Percentiles rank a stretch among this genome's conserved stretches.
Evolutionary conservation across 37 sponge, comb jelly and placozoan species (phyloP).

Genomic region (Agelas oroides): DNA sequence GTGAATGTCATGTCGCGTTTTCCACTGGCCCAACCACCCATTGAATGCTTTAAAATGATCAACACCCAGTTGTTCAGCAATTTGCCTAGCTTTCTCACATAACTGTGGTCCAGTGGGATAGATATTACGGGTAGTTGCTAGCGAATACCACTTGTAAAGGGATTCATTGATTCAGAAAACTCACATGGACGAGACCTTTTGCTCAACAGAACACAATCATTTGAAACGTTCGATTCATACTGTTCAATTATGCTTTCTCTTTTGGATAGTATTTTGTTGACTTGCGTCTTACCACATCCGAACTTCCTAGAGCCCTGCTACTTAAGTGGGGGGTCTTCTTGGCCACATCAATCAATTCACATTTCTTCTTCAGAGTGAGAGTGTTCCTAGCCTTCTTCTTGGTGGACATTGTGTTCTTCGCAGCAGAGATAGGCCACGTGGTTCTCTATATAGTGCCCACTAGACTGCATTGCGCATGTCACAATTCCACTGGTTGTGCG

Average conservation of each 20-base stretch:
- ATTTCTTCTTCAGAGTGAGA: not conserved
- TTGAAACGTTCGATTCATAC: too few species aligned
- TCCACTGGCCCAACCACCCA: slow-evolving; percentile 32
- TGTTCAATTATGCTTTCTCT: too few species aligned
- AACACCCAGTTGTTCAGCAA: slow-evolving; percentile 7
- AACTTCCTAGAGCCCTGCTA: not conserved
- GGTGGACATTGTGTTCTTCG: too few species aligned
- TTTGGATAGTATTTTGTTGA: too few species aligned
- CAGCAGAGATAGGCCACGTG: too few species aligned
- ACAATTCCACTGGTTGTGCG: too few species aligned
- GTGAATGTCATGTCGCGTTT: slow-evolving; percentile 4
- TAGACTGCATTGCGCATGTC: too few species aligned
- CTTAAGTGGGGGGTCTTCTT: not conserved
- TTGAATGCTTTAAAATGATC: slow-evolving; percentile 13
- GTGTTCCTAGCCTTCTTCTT: slow-evolving; percentile 6
- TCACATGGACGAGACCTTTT: too few species aligned
- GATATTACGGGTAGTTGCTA: slow-evolving; percentile 4
- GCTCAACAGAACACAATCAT: too few species aligned
- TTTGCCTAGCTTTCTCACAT: slow-evolving; percentile 23
- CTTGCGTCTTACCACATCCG: not conserved
- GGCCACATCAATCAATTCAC: not conserved
- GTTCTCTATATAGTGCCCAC: too few species aligned
- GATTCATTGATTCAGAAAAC: too few species aligned
- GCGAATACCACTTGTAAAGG: slow-evolving; percentile 18
- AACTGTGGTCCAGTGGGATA: slow-evolving; percentile 20